A percentile compares a stretch with the other conserved stretches of the same genome.
phyloP scores from a whole-genome alignment of 1,140 invertebrate species.

The Metopolophium dirhodum region DNA sequence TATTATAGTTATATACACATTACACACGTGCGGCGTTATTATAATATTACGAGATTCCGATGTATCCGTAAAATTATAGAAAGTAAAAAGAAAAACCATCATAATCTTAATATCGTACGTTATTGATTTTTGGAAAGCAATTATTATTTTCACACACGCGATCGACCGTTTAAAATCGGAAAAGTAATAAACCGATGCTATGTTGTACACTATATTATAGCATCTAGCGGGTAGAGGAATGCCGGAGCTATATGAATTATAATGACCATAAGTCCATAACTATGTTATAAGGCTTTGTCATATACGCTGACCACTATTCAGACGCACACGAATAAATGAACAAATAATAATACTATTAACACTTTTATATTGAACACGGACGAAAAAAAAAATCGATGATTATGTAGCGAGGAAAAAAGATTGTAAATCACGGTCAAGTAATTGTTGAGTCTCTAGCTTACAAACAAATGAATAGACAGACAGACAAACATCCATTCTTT shows the following conservation, averaged over 20 bases:
- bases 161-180: background rate
- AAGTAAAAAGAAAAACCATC: constrained; percentile 17
- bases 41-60: background rate
- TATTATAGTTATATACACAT: background rate
- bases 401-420: too few relatives aligned
- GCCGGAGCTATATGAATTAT: background rate
- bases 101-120: background rate
- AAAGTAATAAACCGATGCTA: background rate
- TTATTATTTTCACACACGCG: background rate
- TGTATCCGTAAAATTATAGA: constrained; percentile 6
- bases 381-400: too few relatives aligned
- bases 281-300: too few relatives aligned
- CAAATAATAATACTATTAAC: too few relatives aligned
- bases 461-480: too few relatives aligned
- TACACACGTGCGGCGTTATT: background rate
- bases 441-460: too few relatives aligned
- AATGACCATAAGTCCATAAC: too few relatives aligned
- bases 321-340: too few relatives aligned
- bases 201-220: background rate
- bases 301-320: too few relatives aligned
- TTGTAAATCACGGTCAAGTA: too few relatives aligned
- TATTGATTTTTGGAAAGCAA: constrained; percentile 25
- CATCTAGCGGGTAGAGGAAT: background rate
- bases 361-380: too few relatives aligned
- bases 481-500: too few relatives aligned